Evolutionary conservation across 2,113 vertebrate genomes (phyloP).

Genomic region (Burhinus bistriatus): DNA sequence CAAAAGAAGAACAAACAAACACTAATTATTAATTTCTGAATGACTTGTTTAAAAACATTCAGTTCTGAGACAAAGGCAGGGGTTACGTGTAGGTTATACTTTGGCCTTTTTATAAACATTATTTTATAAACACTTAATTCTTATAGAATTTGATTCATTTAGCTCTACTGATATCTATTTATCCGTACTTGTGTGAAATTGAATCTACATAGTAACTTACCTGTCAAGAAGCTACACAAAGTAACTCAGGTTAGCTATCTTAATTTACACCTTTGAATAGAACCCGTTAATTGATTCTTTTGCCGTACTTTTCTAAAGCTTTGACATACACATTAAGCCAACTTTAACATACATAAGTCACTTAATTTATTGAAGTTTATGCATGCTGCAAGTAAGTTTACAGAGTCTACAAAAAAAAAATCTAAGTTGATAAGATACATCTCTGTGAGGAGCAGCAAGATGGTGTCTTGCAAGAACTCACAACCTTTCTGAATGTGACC

Average conservation of each 20-base stretch:
- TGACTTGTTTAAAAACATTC: not conserved
- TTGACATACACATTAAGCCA: accelerated
- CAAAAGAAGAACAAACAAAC: not conserved
- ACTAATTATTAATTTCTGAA: not conserved
- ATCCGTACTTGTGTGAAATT: not conserved
- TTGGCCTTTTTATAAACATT: not conserved
- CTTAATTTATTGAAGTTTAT: not conserved
- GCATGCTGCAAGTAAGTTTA: not conserved
- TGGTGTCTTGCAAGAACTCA: not conserved
- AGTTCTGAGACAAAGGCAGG: not conserved
- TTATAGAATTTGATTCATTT: not conserved
- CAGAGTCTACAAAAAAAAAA: not conserved
- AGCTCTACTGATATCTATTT: not conserved
- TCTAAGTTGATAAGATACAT: not conserved
- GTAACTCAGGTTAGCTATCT: not conserved
- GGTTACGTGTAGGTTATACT: not conserved
- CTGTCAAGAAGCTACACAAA: not conserved
- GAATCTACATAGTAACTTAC: not conserved
- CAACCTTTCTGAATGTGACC: not conserved
- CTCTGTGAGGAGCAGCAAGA: not conserved
- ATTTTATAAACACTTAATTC: not conserved
- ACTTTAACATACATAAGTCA: not conserved
- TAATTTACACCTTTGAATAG: not conserved
- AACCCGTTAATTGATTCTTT: not conserved
- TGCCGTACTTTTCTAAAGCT: not conserved